Percentiles rank a stretch among this genome's conserved stretches.
phyloP scores from a whole-genome alignment of 2,888 invertebrate genomes.

The Lithodes maja region DNA sequence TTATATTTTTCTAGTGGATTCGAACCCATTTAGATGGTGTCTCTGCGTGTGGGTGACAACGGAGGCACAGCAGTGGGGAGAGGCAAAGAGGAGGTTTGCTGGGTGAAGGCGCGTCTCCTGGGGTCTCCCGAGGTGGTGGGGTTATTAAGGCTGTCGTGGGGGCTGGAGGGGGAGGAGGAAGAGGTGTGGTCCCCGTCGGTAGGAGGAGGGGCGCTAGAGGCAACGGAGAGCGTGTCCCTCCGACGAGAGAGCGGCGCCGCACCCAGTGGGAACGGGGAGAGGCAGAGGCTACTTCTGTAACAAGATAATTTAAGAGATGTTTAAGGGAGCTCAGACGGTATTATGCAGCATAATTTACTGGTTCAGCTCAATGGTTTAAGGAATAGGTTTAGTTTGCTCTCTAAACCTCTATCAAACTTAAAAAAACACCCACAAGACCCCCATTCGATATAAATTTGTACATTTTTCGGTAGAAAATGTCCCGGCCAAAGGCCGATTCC shows the following conservation, averaged over 20 bases:
- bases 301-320: not conserved
- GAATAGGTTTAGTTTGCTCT: no score
- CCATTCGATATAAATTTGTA: no score
- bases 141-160: not conserved
- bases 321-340: no score
- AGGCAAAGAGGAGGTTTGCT: conserved; percentile 44
- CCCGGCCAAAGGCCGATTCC: no score
- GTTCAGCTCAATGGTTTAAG: no score
- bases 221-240: conserved; percentile 21
- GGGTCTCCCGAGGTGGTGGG: conserved; percentile 15
- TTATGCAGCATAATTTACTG: no score
- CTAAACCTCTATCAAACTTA: no score
- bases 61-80: conserved; percentile 47
- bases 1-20: no score
- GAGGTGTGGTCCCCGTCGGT: conserved; percentile 14
- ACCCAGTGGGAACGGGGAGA: conserved; percentile 47
- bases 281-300: conserved; percentile 34
- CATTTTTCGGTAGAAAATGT: no score
- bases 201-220: not conserved
- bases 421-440: no score
- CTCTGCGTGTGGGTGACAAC: conserved; percentile 48
- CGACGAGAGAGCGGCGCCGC: conserved; percentile 28
- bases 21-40: conserved; percentile 40
- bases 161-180: conserved; percentile 15
- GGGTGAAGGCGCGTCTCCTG: conserved; percentile 30